Conservation (phyloP, 2,888 invertebrate species). For the Aleiodes alternator region DNA sequence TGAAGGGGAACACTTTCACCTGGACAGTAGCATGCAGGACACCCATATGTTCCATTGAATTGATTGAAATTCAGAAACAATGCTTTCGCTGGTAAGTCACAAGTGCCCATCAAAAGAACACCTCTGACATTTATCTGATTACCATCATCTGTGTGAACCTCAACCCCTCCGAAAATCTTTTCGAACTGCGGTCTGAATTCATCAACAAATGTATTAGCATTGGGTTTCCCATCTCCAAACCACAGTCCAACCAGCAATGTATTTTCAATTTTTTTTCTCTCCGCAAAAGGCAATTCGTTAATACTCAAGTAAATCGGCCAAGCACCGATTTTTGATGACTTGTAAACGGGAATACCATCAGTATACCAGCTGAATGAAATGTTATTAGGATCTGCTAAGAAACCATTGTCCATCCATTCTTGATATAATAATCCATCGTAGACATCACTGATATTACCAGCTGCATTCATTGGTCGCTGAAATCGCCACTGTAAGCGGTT, state of each 20-base stretch:
- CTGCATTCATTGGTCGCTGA: background rate
- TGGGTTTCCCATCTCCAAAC: constrained; percentile 50
- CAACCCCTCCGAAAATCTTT: constrained; percentile 10
- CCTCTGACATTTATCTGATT: constrained; percentile 37
- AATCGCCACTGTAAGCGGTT: constrained; percentile 29
- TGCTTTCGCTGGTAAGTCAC: constrained; percentile 51
- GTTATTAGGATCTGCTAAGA: constrained; percentile 49
- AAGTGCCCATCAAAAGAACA: constrained; percentile 44
- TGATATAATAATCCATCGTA: constrained; percentile 51
- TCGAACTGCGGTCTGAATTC: constrained; percentile 44
- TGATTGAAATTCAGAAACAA: constrained; percentile 45
- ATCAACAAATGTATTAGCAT: constrained; percentile 48
- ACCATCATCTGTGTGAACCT: background rate
- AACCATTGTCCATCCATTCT: constrained; percentile 43
- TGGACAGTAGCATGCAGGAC: background rate
- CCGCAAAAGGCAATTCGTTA: constrained; percentile 50
- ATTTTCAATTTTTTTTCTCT: constrained; percentile 47
- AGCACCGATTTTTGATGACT: constrained; percentile 47
- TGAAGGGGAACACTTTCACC: background rate
- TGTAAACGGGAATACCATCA: constrained; percentile 55
- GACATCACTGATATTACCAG: constrained; percentile 37
- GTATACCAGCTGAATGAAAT: constrained; percentile 57
- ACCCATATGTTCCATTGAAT: background rate
- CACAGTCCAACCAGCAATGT: constrained; percentile 48
- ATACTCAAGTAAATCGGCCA: constrained; percentile 52